Evolutionary conservation across 2,113 vertebrate species (phyloP), one percentile per base, ranked within the genome.

Genomic region (Crypturellus undulatus): DNA sequence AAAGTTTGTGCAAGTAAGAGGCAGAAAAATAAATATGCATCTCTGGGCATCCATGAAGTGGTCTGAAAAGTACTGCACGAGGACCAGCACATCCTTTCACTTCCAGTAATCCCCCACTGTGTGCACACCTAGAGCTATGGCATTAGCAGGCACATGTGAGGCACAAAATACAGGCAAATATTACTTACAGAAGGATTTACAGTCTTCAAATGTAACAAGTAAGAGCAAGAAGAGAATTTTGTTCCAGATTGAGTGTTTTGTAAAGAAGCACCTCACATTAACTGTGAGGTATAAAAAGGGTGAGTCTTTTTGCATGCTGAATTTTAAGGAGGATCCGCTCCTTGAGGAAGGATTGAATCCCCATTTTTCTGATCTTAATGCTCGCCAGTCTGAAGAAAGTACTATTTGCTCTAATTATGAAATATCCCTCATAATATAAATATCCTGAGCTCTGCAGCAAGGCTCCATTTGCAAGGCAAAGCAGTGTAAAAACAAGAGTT

Each of bases 401-500:
- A 30, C 81, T 91, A 87, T 82, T 95, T 93, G 79, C 94, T 78
- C 79, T 94, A 78, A 91, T 87, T 91, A 86, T 62, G 47, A 92
- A 94, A 90, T 85, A 73, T 28, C 51, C 91, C 92, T 96, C 85
- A 76, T 79, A 93, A 86, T 38, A 83, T 32, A 94, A 89, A 73
- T 94, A 94, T 83, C 91, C 91, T 76, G 75, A 77, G 62, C 94
- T 92, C 79, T 89, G 87, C 64, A 84, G 84, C 80, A 72, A 47
- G 87, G 96, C 94, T 95, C 94, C 96, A 94, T 96, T 95, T 96
- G 84, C 92, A 96, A 95, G 92, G 89, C 83, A 45, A 87, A 94
- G 93, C 32, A 95, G 88, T 89, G 78, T 91, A 96, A 97, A 97
- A 97, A 96, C 96, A 97, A 96, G 96, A 96, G 95, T 96, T 97